A percentile compares a stretch with the other conserved stretches of the same genome.
Evolutionary conservation across 2,888 invertebrate species (phyloP).

Genomic region (Flexamia atlantica): DNA sequence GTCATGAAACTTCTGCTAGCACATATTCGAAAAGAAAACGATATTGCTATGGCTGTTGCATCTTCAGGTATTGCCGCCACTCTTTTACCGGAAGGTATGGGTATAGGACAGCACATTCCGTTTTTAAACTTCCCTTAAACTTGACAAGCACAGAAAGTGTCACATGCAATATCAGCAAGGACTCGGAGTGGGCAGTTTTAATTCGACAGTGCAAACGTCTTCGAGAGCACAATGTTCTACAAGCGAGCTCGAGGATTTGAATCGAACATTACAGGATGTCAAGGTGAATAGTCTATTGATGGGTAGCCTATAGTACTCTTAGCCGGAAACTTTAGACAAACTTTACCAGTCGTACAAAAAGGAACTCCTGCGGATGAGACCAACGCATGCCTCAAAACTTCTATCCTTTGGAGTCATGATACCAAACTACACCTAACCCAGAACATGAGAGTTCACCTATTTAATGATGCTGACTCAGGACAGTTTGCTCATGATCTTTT

Average conservation of each 20-base stretch:
- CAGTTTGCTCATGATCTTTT: background rate
- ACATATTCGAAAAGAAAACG: conserved; percentile 69
- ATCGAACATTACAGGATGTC: conserved; percentile 68
- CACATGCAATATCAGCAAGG: conserved; percentile 71
- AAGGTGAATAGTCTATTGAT: conserved; percentile 25
- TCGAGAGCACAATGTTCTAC: conserved; percentile 74
- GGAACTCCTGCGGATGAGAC: conserved; percentile 45
- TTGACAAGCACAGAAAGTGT: conserved; percentile 46
- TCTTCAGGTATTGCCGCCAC: conserved; percentile 73
- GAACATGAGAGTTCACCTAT: conserved; percentile 39
- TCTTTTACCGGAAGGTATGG: conserved; percentile 73
- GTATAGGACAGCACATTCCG: conserved; percentile 72
- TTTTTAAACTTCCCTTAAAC: conserved; percentile 72
- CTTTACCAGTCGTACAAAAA: conserved; percentile 32
- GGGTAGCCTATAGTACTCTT: conserved; percentile 28
- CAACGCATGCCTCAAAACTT: conserved; percentile 49
- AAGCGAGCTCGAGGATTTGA: conserved; percentile 72
- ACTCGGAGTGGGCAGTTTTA: conserved; percentile 69
- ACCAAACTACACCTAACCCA: background rate
- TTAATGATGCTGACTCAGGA: background rate
- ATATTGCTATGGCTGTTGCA: conserved; percentile 72
- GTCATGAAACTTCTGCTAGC: conserved; percentile 71
- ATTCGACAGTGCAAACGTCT: conserved; percentile 71
- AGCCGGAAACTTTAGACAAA: conserved; percentile 47
- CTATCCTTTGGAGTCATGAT: conserved; percentile 10